Evolutionary conservation across 2,797 vertebrate species (phyloP).

Genomic region (Hephaestus fuliginosus): DNA sequence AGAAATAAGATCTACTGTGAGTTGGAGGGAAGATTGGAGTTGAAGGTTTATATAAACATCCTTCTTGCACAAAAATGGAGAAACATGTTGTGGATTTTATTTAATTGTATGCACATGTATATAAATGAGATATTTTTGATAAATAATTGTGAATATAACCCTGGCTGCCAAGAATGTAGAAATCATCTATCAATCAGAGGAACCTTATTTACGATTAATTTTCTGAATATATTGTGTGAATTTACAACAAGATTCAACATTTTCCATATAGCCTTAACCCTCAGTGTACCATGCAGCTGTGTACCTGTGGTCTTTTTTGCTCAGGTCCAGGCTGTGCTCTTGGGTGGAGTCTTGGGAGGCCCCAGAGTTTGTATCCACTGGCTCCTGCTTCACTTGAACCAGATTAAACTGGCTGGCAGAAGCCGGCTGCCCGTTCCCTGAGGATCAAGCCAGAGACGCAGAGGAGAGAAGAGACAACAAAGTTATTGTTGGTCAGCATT

Average conservation of each 20-base stretch:
- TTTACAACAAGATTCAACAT: slow-evolving; percentile 30
- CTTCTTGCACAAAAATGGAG: slow-evolving; percentile 59
- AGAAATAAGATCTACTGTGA: slow-evolving; percentile 72
- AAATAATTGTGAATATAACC: slow-evolving; percentile 44
- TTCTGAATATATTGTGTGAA: slow-evolving; percentile 26
- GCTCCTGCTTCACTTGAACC: slow-evolving; percentile 92
- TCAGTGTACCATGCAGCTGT: not conserved
- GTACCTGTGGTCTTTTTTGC: slow-evolving; percentile 94
- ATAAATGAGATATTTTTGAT: slow-evolving; percentile 58
- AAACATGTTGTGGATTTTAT: slow-evolving; percentile 61
- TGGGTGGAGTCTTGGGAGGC: slow-evolving; percentile 89
- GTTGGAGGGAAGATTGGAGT: slow-evolving; percentile 65
- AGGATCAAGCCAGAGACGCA: slow-evolving; percentile 72
- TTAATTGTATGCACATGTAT: slow-evolving; percentile 54
- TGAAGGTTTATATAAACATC: slow-evolving; percentile 73
- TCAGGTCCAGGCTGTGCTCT: slow-evolving; percentile 96
- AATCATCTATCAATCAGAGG: slow-evolving; percentile 50
- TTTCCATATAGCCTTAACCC: slow-evolving; percentile 5
- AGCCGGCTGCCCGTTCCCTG: slow-evolving; percentile 91
- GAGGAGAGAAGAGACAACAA: slow-evolving; percentile 81
- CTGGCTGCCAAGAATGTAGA: slow-evolving; percentile 27
- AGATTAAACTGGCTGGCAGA: slow-evolving; percentile 88
- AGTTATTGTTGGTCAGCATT: slow-evolving; percentile 93
- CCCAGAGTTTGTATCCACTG: slow-evolving; percentile 81
- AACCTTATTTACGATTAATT: slow-evolving; percentile 40